Conservation (phyloP, 2,113 vertebrate species). For the Coptodon bakossiorum region DNA sequence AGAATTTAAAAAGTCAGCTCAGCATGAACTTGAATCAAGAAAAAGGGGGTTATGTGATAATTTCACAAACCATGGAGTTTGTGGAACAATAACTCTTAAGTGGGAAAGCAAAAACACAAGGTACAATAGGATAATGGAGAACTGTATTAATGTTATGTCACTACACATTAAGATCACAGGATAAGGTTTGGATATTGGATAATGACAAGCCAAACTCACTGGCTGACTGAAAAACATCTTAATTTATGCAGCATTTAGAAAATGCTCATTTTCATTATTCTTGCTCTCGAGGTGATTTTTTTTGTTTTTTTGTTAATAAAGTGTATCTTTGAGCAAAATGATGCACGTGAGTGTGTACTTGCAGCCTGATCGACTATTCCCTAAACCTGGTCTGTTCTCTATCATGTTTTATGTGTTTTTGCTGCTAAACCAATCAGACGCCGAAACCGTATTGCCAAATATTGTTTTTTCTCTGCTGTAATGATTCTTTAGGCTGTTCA, state of each 20-base stretch:
- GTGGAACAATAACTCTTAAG: neutral
- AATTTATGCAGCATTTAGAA: slow-evolving; percentile 39
- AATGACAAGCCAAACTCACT: slow-evolving; percentile 29
- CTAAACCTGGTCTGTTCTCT: slow-evolving; percentile 39
- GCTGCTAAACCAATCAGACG: slow-evolving; percentile 54
- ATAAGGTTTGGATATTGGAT: neutral
- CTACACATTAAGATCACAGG: neutral
- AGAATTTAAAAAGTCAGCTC: neutral
- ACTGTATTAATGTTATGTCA: neutral
- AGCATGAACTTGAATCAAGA: neutral
- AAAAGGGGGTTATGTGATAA: neutral
- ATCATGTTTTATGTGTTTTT: slow-evolving; percentile 51
- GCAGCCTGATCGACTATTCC: slow-evolving; percentile 20
- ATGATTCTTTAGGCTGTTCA: slow-evolving; percentile 56
- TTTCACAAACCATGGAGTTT: neutral
- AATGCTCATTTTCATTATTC: slow-evolving; percentile 44
- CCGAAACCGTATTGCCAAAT: slow-evolving; percentile 35
- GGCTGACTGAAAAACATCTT: slow-evolving; percentile 9
- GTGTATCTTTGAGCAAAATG: neutral
- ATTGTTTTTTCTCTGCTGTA: slow-evolving; percentile 46
- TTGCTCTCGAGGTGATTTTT: slow-evolving; percentile 22
- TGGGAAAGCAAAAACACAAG: neutral
- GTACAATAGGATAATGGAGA: neutral
- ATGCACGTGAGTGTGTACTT: neutral
- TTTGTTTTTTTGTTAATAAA: neutral